Evolutionary conservation across 2,113 vertebrate species (phyloP).

Genomic region (Apteryx mantelli): DNA sequence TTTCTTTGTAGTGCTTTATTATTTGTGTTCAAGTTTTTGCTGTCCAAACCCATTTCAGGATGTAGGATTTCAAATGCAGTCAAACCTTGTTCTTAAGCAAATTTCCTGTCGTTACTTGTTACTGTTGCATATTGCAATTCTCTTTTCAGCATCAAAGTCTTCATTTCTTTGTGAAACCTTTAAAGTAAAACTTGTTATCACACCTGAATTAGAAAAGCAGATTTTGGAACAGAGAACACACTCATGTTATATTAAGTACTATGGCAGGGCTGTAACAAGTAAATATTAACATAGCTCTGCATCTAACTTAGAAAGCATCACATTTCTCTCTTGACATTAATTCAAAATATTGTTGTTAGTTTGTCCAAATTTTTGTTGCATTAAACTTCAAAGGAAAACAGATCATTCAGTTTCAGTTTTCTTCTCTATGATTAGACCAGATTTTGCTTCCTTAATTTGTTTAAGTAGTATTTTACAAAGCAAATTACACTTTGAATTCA

Average conservation of each 20-base stretch:
- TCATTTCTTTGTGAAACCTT: background rate
- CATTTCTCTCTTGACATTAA: background rate
- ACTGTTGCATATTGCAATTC: background rate
- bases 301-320: background rate
- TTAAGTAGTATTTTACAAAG: background rate
- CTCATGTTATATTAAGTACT: background rate
- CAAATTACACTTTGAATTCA: background rate
- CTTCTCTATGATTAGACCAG: background rate
- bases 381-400: background rate
- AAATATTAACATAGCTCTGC: background rate
- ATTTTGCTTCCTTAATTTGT: background rate
- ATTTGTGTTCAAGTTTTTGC: background rate
- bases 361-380: background rate
- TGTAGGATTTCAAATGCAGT: background rate
- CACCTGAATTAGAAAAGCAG: background rate
- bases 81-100: background rate
- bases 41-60: background rate
- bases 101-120: background rate
- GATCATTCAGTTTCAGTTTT: background rate
- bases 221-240: background rate
- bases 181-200: background rate
- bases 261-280: background rate
- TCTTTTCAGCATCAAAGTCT: background rate
- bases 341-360: background rate
- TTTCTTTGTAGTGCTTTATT: background rate